phyloP scores from a whole-genome alignment of 1,140 invertebrate species.

The Triops longicaudatus region DNA sequence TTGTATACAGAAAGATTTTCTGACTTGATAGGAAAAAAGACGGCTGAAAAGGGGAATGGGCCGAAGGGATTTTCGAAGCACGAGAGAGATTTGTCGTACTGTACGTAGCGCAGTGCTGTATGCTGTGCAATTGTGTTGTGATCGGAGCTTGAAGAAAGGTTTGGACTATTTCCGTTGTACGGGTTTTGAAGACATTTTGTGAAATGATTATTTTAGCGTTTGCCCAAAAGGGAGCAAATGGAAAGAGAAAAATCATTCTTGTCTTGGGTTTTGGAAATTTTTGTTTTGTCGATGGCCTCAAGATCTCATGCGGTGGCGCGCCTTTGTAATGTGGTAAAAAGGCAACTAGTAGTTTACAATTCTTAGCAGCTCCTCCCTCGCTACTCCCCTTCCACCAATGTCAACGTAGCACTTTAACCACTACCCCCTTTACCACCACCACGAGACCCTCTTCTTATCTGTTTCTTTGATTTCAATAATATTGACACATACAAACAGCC shows the following conservation, averaged over 20 bases:
- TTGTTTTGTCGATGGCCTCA: slow-evolving; percentile 6
- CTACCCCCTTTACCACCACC: neutral
- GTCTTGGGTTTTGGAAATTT: neutral
- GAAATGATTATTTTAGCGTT: neutral
- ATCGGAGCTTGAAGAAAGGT: neutral
- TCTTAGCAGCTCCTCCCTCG: neutral
- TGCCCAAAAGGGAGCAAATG: neutral
- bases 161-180: neutral
- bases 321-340: neutral
- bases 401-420: slow-evolving; percentile 4
- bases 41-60: neutral
- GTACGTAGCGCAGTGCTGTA: neutral
- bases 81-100: neutral
- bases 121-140: neutral
- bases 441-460: neutral
- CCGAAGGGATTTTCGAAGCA: neutral
- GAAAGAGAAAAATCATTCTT: neutral
- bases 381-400: neutral
- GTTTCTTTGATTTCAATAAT: neutral
- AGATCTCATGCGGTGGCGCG: slow-evolving; percentile 1
- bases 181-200: neutral
- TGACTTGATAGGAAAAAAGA: neutral
- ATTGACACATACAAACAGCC: neutral
- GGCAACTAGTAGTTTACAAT: neutral
- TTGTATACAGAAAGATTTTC: neutral